Base-by-base conservation (phyloP, 2,888 invertebrate genomes). In the Cantharis flavilabris region DNA sequence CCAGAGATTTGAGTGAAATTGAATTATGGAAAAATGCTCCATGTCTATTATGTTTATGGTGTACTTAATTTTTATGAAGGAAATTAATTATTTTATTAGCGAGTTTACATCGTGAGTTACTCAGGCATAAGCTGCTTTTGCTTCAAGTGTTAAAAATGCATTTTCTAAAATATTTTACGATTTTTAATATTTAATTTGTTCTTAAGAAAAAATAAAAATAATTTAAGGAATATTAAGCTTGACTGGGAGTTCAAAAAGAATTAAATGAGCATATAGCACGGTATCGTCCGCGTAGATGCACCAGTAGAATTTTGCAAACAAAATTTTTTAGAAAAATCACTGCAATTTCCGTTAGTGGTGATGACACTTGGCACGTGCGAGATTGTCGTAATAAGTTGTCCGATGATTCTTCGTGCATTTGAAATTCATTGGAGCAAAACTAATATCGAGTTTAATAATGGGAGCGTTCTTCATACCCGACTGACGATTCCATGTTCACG, bases 401-500 rank as follows among this genome's bases (percentile, higher is more conserved):
- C 67, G 64, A 65, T 67, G 20, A 7, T 11, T 65, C 63, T 72
- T 65, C 72, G 33, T 18, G 49, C 70, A 70, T 30, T 49, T 49
- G 16, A 69, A 49, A 62, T 69, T 69, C 70, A 70, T 18, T 73
- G 63, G 73, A 73, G 73, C 73, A 70, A 28, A 63, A 73, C 73
- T 73, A 73, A 73, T 70, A 62, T 63, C 69, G 69, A 23, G 70
- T 73, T 73, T 63, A 73, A 73, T 73, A 69, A 73, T 73, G 69
- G 30, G 23, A 23, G 63, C 63, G 33, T 69, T 73, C 72, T 20
- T 69, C 67, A 73, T 73, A 65, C 69, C 67, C 67, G 67, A 73
- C 65, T 67, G 72, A 26, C 49, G 65, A 18, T 33, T 67, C 62
- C 33, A 69, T 33, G 69, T 67, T 73, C 65, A 65, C 72, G 72